These are phyloP conservation scores for Dermatemys mawii DNA, from an alignment of 2,113 vertebrate species.

Conservation along the genomic window DNA sequence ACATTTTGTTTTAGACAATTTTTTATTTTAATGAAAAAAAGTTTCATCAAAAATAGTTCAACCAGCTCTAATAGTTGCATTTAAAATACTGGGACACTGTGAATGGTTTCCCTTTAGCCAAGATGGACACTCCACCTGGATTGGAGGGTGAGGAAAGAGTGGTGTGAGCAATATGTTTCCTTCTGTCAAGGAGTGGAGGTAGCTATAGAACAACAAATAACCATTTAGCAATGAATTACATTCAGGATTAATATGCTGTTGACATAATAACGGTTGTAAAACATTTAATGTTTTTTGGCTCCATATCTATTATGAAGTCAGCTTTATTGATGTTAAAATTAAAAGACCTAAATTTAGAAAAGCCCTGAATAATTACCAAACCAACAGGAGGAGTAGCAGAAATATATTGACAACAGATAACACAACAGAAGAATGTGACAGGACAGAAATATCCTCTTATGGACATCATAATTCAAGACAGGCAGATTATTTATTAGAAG, in stretches of 20 bases:
- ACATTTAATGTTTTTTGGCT: slow-evolving; percentile 47
- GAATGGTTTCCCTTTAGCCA: neutral
- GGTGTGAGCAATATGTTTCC: neutral
- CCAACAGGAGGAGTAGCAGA: neutral
- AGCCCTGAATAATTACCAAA: slow-evolving; percentile 5
- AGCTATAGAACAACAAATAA: slow-evolving; percentile 47
- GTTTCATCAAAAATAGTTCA: neutral
- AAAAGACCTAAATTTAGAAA: slow-evolving; percentile 42
- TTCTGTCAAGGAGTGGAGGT: neutral
- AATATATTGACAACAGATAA: neutral
- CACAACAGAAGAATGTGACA: neutral
- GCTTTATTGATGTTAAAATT: slow-evolving; percentile 44
- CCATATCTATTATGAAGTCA: slow-evolving; percentile 40
- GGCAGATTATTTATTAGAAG: neutral
- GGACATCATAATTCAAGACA: neutral
- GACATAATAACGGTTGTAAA: slow-evolving; percentile 35
- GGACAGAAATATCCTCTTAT: neutral
- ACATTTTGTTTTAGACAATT: neutral
- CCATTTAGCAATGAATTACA: slow-evolving; percentile 22
- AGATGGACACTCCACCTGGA: neutral
- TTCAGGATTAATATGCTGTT: slow-evolving; percentile 50
- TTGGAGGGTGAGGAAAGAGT: neutral
- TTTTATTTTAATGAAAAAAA: neutral
- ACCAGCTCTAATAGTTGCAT: neutral
- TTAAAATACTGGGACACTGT: neutral